Evolutionary conservation across 1,140 invertebrate genomes (phyloP).

Genomic region (Episyrphus balteatus): DNA sequence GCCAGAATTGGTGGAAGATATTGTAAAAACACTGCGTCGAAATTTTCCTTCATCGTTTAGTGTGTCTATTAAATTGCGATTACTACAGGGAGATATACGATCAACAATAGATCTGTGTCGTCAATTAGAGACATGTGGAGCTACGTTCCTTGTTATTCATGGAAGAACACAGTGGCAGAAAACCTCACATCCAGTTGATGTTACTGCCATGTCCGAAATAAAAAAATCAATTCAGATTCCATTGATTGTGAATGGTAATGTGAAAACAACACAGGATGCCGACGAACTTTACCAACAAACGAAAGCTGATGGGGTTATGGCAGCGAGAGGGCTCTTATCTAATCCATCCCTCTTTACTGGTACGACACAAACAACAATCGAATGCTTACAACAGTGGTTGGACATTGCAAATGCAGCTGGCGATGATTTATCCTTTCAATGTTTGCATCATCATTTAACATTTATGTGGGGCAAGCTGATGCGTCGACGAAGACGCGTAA

Average conservation of each 20-base stretch:
- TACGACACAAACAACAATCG: slow-evolving; percentile 50
- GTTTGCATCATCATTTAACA: slow-evolving; percentile 86
- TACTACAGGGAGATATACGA: slow-evolving; percentile 43
- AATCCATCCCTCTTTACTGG: slow-evolving; percentile 86
- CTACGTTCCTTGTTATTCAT: slow-evolving; percentile 82
- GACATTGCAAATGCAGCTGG: slow-evolving; percentile 47
- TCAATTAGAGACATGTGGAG: slow-evolving; percentile 71
- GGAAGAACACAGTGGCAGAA: slow-evolving; percentile 75
- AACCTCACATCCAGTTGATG: slow-evolving; percentile 63
- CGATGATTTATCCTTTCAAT: slow-evolving; percentile 56
- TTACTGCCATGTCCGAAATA: slow-evolving; percentile 60
- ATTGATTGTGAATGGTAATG: slow-evolving; percentile 84
- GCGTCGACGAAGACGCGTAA: slow-evolving; percentile 51
- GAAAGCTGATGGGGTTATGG: slow-evolving; percentile 76
- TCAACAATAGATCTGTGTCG: slow-evolving; percentile 49
- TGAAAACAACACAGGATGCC: slow-evolving; percentile 62
- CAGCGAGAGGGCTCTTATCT: slow-evolving; percentile 73
- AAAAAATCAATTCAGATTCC: slow-evolving; percentile 63
- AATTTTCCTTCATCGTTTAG: slow-evolving; percentile 64
- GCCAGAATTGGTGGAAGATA: slow-evolving; percentile 72
- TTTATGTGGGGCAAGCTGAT: slow-evolving; percentile 84
- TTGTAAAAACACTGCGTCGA: slow-evolving; percentile 65
- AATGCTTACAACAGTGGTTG: slow-evolving; percentile 80
- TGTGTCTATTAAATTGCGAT: slow-evolving; percentile 85
- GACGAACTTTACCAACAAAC: slow-evolving; percentile 51